Conservation (phyloP, 2,888 invertebrate genomes). For the Apamea epomidion region DNA sequence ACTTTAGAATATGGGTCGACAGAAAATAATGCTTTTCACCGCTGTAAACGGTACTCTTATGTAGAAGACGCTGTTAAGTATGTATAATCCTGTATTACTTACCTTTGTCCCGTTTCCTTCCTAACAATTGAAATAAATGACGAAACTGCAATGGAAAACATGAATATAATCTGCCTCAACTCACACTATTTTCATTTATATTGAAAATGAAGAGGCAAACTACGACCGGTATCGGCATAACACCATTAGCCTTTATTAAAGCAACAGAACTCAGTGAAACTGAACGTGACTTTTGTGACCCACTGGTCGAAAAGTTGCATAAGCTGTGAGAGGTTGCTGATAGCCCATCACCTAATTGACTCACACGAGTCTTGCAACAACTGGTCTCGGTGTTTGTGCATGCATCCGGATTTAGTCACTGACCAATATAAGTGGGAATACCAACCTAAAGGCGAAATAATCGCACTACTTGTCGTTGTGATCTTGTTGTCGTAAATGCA, state of each 20-base stretch:
- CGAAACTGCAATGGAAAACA: slow-evolving; percentile 15
- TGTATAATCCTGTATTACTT: not conserved
- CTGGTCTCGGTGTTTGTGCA: slow-evolving; percentile 15
- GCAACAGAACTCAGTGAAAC: slow-evolving; percentile 55
- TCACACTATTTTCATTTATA: not conserved
- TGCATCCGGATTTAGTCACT: slow-evolving; percentile 47
- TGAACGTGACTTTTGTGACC: slow-evolving; percentile 59
- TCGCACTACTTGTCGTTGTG: slow-evolving; percentile 6
- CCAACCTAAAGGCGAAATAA: not conserved
- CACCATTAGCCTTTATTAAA: slow-evolving; percentile 55
- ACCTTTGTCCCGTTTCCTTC: not conserved
- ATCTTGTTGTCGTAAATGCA: too few species aligned
- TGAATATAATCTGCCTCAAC: not conserved
- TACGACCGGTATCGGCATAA: slow-evolving; percentile 44
- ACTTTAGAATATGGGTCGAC: not conserved
- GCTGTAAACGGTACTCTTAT: too few species aligned
- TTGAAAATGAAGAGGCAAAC: slow-evolving; percentile 25
- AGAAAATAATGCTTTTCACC: not conserved
- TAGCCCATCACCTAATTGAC: slow-evolving; percentile 61
- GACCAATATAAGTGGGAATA: slow-evolving; percentile 20
- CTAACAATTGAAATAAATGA: not conserved
- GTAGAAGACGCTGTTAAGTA: not conserved
- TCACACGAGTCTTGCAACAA: slow-evolving; percentile 49
- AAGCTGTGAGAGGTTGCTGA: slow-evolving; percentile 59
- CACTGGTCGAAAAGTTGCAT: slow-evolving; percentile 62